Conservation (phyloP, 2,113 vertebrate genomes). For the Abramis brama region DNA sequence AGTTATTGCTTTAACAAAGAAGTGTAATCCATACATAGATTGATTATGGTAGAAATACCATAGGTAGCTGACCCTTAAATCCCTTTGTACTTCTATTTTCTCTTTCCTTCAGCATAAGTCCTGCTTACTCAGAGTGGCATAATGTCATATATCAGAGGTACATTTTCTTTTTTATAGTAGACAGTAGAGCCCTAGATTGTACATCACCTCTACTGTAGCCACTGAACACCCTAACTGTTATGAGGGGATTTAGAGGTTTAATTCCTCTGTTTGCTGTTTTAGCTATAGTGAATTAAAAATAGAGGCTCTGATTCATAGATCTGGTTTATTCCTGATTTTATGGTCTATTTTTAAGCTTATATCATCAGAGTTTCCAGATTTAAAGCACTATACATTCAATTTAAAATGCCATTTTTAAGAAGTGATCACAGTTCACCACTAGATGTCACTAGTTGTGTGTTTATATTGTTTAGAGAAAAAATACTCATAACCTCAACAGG, state of each 20-base stretch:
- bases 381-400: neutral
- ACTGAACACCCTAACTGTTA: neutral
- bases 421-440: slow-evolving; percentile 37
- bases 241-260: neutral
- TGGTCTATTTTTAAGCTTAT: neutral
- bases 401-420: neutral
- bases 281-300: neutral
- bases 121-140: slow-evolving; percentile 15
- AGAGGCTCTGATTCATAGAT: neutral
- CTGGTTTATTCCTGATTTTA: neutral
- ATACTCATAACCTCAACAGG: neutral
- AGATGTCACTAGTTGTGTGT: slow-evolving; percentile 47
- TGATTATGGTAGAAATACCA: neutral
- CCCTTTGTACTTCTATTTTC: slow-evolving; percentile 26
- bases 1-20: neutral
- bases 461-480: neutral
- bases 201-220: neutral
- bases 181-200: slow-evolving; percentile 15
- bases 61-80: neutral
- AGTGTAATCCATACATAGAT: neutral
- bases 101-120: slow-evolving; percentile 38
- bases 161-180: neutral
- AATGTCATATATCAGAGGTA: slow-evolving; percentile 45
- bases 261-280: neutral
- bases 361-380: neutral